Evolutionary conservation across 2,113 vertebrate species (phyloP).

Genomic region (Rhinoptilus africanus): DNA sequence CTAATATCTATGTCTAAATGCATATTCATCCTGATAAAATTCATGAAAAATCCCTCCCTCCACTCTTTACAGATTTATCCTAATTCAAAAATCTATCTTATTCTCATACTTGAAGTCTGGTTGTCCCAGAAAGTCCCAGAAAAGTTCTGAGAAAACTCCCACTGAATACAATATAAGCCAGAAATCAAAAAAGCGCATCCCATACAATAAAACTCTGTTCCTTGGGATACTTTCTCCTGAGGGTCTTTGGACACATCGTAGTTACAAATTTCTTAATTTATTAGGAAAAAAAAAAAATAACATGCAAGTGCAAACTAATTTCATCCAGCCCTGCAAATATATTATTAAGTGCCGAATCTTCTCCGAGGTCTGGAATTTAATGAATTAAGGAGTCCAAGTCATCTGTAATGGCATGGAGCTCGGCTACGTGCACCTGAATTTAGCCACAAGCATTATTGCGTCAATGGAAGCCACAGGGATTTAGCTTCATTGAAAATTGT

Average conservation of each 20-base stretch:
- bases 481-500: not conserved
- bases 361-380: not conserved
- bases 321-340: not conserved
- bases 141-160: not conserved
- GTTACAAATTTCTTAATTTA: slow-evolving; percentile 13
- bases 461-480: not conserved
- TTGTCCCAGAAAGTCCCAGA: not conserved
- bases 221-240: not conserved
- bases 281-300: not conserved
- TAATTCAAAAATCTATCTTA: slow-evolving; percentile 1
- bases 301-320: not conserved
- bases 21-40: slow-evolving; percentile 30
- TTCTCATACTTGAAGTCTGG: not conserved
- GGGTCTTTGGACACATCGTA: rapidly evolving
- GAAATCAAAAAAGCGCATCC: not conserved
- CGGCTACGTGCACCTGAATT: not conserved
- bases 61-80: not conserved
- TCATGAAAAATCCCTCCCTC: not conserved
- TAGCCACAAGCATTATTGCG: not conserved
- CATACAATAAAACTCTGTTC: not conserved
- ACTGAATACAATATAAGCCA: not conserved
- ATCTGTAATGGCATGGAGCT: not conserved
- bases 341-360: not conserved
- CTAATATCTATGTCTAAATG: slow-evolving; percentile 31
- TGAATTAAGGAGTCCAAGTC: not conserved